A percentile compares a stretch with the other conserved stretches of the same genome.
Evolutionary conservation across 2,888 invertebrate species (phyloP).

Genomic region (Heliconius ethilla): DNA sequence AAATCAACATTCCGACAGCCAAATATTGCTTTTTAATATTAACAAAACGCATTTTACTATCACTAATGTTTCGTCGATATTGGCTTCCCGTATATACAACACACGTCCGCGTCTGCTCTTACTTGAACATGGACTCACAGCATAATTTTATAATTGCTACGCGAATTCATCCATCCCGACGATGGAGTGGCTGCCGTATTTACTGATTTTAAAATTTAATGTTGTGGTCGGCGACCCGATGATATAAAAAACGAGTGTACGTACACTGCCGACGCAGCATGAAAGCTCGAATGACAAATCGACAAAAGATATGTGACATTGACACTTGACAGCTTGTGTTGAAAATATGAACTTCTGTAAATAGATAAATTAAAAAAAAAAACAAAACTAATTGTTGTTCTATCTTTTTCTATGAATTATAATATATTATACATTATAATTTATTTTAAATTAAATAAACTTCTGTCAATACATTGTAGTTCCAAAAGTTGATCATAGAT

Average conservation of each 20-base stretch:
- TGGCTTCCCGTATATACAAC: conserved; percentile 32
- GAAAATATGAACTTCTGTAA: background rate
- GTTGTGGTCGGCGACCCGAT: conserved; percentile 15
- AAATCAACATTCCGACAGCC: conserved; percentile 74
- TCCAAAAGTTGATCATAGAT: background rate
- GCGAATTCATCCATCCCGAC: conserved; percentile 34
- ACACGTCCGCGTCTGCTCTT: conserved; percentile 39
- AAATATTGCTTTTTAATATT: conserved; percentile 77
- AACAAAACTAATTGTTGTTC: background rate
- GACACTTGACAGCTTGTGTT: background rate
- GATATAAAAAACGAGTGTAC: conserved; percentile 11
- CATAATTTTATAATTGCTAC: conserved; percentile 39
- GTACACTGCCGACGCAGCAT: conserved; percentile 25
- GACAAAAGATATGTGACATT: conserved; percentile 22
- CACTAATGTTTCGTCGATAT: conserved; percentile 41
- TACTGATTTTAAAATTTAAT: background rate
- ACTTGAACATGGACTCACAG: conserved; percentile 34
- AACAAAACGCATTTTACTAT: conserved; percentile 73
- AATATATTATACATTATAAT: too few species aligned
- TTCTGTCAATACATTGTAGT: background rate
- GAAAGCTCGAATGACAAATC: conserved; percentile 32
- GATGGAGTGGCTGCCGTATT: background rate
- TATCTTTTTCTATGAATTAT: background rate
- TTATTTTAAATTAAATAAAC: background rate
- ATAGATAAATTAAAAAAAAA: background rate